A percentile compares a stretch with the other conserved stretches of the same genome.
Evolutionary conservation across 2,888 invertebrate species (phyloP).

Genomic region (Hipparchia semele): DNA sequence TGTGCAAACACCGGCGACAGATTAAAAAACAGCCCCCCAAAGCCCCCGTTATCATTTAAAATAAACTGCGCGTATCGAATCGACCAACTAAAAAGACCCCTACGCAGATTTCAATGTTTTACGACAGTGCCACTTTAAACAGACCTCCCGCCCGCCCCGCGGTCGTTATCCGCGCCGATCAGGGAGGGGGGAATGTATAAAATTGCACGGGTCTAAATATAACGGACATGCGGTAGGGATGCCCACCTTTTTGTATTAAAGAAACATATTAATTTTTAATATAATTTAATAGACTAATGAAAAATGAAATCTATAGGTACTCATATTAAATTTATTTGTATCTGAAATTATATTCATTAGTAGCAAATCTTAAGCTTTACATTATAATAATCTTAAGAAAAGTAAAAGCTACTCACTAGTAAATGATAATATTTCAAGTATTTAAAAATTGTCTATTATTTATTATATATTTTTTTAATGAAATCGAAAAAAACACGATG

Average conservation of each 20-base stretch:
- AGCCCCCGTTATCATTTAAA: slow-evolving; percentile 73
- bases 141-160: slow-evolving; percentile 41
- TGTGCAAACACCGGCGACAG: slow-evolving; percentile 37
- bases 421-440: too few relatives aligned
- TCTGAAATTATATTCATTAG: too few relatives aligned
- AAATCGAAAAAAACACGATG: too few relatives aligned
- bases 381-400: too few relatives aligned
- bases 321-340: too few relatives aligned
- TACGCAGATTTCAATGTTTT: slow-evolving; percentile 72
- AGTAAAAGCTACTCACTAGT: too few relatives aligned
- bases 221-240: slow-evolving; percentile 66
- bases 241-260: background rate
- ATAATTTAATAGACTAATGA: background rate
- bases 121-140: slow-evolving; percentile 52
- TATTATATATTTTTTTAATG: too few relatives aligned
- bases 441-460: too few relatives aligned
- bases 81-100: slow-evolving; percentile 60
- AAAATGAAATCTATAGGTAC: background rate
- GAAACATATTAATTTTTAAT: background rate
- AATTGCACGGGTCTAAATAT: slow-evolving; percentile 63
- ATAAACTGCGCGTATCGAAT: slow-evolving; percentile 79
- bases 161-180: slow-evolving; percentile 39
- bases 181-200: slow-evolving; percentile 50
- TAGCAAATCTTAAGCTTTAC: too few relatives aligned
- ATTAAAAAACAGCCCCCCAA: slow-evolving; percentile 46